These are phyloP conservation scores for Orthonyx spaldingii DNA, from an alignment of 2,113 vertebrate genomes.

Conservation along the genomic window DNA sequence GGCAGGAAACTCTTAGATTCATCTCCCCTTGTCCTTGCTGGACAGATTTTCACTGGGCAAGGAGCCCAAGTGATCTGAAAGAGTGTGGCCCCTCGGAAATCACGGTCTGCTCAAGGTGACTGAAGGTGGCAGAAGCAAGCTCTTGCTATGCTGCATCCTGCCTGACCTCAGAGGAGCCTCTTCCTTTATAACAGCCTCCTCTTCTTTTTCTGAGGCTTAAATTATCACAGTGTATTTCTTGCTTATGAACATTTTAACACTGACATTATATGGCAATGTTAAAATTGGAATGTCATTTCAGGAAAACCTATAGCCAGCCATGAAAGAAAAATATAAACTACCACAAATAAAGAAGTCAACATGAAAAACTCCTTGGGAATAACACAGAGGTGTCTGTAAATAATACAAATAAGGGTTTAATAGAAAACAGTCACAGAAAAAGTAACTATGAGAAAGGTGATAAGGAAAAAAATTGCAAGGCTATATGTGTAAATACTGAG, in stretches of 20 bases:
- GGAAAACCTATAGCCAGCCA: not conserved
- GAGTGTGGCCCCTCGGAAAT: not conserved
- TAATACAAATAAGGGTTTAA: not conserved
- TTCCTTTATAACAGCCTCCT: not conserved
- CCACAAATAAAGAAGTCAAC: conserved; percentile 23
- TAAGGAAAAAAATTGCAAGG: not conserved
- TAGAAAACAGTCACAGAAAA: not conserved
- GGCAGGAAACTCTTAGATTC: not conserved
- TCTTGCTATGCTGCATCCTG: not conserved
- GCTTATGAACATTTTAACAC: not conserved
- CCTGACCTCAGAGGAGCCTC: not conserved
- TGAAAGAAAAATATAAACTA: conserved; percentile 3
- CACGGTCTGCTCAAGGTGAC: not conserved
- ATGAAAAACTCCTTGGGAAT: not conserved
- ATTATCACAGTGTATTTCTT: not conserved
- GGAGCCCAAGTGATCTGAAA: not conserved
- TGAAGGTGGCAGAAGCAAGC: not conserved
- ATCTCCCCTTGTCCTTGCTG: not conserved
- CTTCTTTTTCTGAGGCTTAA: not conserved
- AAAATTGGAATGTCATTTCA: conserved; percentile 33
- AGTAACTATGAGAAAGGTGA: not conserved
- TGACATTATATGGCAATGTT: not conserved
- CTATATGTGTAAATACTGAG: not conserved
- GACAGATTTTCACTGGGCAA: not conserved
- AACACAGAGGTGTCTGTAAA: not conserved